phyloP scores from a whole-genome alignment of 2,888 invertebrate species.

The Cheilosia vulpina region DNA sequence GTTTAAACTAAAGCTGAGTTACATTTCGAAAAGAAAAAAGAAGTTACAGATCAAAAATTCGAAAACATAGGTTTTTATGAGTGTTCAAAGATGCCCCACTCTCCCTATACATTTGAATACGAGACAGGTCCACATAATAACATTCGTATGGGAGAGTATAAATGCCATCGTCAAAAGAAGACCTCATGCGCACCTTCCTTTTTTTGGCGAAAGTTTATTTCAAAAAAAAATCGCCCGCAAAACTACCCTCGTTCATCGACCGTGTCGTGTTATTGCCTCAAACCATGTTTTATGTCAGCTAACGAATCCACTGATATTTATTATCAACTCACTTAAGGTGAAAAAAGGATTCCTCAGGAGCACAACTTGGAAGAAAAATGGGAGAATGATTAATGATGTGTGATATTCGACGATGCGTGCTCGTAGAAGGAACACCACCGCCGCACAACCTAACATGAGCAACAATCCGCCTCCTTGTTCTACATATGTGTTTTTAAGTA shows the following conservation, averaged over 20 bases:
- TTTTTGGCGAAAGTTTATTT: background rate
- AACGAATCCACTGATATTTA: conserved; percentile 72
- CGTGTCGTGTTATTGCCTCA: conserved; percentile 47
- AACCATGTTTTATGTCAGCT: conserved; percentile 70
- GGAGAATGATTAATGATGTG: conserved; percentile 82
- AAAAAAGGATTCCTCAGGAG: conserved; percentile 56
- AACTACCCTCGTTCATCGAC: conserved; percentile 48
- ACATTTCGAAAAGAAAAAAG: too few relatives aligned
- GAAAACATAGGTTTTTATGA: too few relatives aligned
- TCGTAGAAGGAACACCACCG: conserved; percentile 34
- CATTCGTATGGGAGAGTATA: too few relatives aligned
- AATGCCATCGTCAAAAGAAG: too few relatives aligned
- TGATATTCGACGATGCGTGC: conserved; percentile 77
- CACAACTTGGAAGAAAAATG: conserved; percentile 30
- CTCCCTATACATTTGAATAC: too few relatives aligned
- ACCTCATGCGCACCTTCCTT: too few relatives aligned
- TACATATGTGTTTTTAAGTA: conserved; percentile 76
- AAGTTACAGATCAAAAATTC: too few relatives aligned
- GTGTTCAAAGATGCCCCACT: too few relatives aligned
- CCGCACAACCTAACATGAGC: conserved; percentile 39
- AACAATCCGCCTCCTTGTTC: conserved; percentile 58
- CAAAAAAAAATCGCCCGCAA: conserved; percentile 2
- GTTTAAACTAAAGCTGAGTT: too few relatives aligned
- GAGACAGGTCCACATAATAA: too few relatives aligned
- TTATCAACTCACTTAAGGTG: conserved; percentile 71